These are phyloP conservation scores for Ascaphus truei DNA, from an alignment of 2,113 vertebrate genomes.

Conservation along the genomic window DNA sequence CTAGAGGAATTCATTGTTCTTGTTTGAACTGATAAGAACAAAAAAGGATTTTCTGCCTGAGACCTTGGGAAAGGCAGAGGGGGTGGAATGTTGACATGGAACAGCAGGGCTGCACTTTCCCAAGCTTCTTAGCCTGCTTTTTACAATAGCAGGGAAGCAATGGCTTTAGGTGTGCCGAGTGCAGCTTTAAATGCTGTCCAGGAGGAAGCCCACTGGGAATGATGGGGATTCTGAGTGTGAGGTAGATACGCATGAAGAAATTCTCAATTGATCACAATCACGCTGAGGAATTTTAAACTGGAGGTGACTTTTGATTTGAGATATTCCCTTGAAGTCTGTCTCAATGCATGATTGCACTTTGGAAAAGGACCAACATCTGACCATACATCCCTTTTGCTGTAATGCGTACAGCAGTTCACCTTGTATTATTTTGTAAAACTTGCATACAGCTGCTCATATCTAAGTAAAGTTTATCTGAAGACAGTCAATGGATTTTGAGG, in stretches of 20 bases:
- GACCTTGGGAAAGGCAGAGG: slow-evolving; percentile 67
- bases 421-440: background rate
- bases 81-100: slow-evolving; percentile 59
- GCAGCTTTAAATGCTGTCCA: background rate
- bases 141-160: slow-evolving; percentile 24
- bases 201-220: background rate
- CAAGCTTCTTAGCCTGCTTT: slow-evolving; percentile 45
- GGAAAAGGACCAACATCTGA: background rate
- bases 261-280: background rate
- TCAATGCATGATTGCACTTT: background rate
- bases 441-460: background rate
- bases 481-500: background rate
- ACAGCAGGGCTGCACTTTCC: slow-evolving; percentile 54
- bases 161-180: slow-evolving; percentile 34
- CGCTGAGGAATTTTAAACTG: slow-evolving; percentile 13
- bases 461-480: background rate
- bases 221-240: background rate
- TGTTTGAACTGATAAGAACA: slow-evolving; percentile 79
- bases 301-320: slow-evolving; percentile 32
- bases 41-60: slow-evolving; percentile 66
- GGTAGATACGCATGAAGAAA: background rate
- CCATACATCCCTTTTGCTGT: slow-evolving; percentile 33
- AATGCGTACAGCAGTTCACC: slow-evolving; percentile 4
- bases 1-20: slow-evolving; percentile 77
- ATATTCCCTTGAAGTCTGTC: slow-evolving; percentile 20